Percentiles rank a stretch among this genome's conserved stretches.
phyloP scores from a whole-genome alignment of 1,140 invertebrate species.

The Rhagoletis pomonella region DNA sequence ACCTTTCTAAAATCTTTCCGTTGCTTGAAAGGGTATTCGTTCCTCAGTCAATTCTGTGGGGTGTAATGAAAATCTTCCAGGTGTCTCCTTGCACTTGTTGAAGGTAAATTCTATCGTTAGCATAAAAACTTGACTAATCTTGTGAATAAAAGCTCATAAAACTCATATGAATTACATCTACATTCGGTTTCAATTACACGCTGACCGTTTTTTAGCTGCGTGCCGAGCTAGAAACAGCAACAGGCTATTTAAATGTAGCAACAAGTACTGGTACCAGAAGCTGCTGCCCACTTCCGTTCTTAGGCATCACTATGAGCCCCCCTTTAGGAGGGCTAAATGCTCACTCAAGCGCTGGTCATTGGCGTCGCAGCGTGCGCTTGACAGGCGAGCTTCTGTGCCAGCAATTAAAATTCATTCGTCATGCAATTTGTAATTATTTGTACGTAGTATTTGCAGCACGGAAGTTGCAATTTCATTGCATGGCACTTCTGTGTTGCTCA shows the following conservation, averaged over 20 bases:
- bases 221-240: neutral
- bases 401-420: slow-evolving; percentile 60
- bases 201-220: neutral
- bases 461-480: slow-evolving; percentile 58
- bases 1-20: no score
- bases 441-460: slow-evolving; percentile 55
- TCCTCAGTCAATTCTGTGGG: no score
- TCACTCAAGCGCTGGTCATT: neutral
- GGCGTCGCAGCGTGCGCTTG: neutral
- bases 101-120: no score
- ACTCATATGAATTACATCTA: neutral
- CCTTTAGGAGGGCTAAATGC: neutral
- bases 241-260: neutral
- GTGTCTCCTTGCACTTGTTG: no score
- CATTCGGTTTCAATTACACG: neutral
- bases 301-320: neutral
- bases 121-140: no score
- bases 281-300: neutral
- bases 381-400: neutral
- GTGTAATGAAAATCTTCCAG: no score
- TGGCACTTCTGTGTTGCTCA: neutral
- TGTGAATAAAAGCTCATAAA: no score
- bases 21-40: no score
- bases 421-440: slow-evolving; percentile 59
- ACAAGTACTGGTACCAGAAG: neutral